Base-by-base conservation (phyloP, 2,888 invertebrate genomes). In the Amphipoea lucens region DNA sequence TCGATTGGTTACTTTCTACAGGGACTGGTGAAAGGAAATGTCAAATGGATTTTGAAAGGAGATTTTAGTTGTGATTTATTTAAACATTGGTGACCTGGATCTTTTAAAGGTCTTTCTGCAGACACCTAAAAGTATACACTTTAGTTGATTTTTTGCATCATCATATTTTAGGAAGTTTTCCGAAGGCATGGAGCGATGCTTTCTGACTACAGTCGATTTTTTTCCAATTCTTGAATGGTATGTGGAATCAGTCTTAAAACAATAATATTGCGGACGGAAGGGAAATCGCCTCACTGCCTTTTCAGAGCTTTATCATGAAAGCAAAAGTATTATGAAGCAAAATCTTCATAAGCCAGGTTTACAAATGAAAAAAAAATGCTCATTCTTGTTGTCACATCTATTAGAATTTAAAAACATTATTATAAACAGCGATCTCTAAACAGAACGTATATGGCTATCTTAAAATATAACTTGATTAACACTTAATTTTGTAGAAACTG, bases 401-500 rank as follows among this genome's bases (percentile, higher is more conserved):
- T 48, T 54, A 4, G 9, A 40, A 36, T 60, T 60, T 36, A 12
- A 45, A 23, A 48, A 57, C 45, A n/a, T 20, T 45, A 45, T 60
- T 54, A 68, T 73, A 51, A 62, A 80, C 60, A 81, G 36, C 20
- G 4, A 45, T 67, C 14, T 65, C 40, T 54, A 71, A 7, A 78
- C 29, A 60, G 4, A 83, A 83, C 60, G 2, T 74, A 57, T 69
- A 62, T 60, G 20, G 11, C 65, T 5, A 73, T 68, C 60, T 82
- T 75, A 42, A 78, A 75, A 71, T 77, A 85, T 74, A 29, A 74
- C 78, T 86, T 78, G 70, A 83, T 85, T 76, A 76, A 86, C 68
- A 86, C 65, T 75, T 65, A 75, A 51, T 60, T 67, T 72, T 63
- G 62, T n/a, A 68, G 57, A 76, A 66, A 78, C 69, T 84, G 48